Evolutionary conservation across 2,797 vertebrate species (phyloP), one percentile per base, ranked within the genome.

Genomic region (Sebastes hubbsi): DNA sequence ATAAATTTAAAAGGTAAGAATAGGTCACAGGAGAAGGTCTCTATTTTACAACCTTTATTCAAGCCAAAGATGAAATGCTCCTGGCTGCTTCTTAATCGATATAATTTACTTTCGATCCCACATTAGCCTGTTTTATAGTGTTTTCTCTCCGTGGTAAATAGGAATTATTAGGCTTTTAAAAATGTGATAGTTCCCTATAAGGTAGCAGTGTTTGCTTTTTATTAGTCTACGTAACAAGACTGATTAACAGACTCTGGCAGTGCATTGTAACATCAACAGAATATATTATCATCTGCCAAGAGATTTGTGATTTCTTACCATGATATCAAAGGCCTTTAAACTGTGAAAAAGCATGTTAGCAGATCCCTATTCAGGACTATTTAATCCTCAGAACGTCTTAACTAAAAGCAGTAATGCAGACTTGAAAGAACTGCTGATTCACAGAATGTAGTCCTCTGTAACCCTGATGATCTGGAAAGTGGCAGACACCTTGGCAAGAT

Each of bases 131-230:
- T 82, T 92, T 92, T 87, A 92, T 83, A 63, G 65, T 79, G 66
- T 88, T 87, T 90, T 85, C 38, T 77, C 65, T 77, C 62, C 5
- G 10, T 46, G 56, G 38, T 63, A 29, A 32, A 55, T 66, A 14
- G 62, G 66, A 84, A 80, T 89, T 91, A 93, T 84, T 86, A 82
- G 76, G 49, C 84, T 87, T 91, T 93, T 89, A 82, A 91, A 92
- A 91, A 69, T 65, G 27, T 79, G 81, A 84, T 77, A 59, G 60
- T 86, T 60, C 82, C 71, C 54, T 71, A 67, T 71, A 84, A 86
- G 83, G 73, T 87, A 73, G 75, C 42, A 29, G 36, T 65, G 68
- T 80, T 75, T 78, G 62, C 38, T 62, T 87, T 92, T 88, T 88
- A 89, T 90, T 76, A 81, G 76, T 42, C 54, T 10, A 2, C 56